Evolutionary conservation across 2,888 invertebrate species (phyloP).

Genomic region (Panorpa germanica): DNA sequence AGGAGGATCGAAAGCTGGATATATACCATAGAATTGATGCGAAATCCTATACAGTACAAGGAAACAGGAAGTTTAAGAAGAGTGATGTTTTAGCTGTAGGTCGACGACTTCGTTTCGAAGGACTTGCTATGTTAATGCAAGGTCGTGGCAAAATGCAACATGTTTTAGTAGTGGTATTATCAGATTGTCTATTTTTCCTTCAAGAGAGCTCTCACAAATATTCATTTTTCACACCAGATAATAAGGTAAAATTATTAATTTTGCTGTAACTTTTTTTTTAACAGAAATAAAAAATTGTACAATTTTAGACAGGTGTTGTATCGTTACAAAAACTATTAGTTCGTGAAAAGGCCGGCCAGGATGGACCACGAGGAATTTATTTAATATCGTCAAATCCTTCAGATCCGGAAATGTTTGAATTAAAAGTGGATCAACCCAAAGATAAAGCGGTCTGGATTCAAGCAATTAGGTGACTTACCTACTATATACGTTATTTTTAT

Average conservation of each 20-base stretch:
- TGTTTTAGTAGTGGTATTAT: conserved; percentile 73
- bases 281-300: conserved; percentile 8
- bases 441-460: conserved; percentile 84
- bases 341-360: conserved; percentile 84
- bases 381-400: conserved; percentile 81
- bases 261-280: conserved; percentile 1
- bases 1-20: conserved; percentile 74
- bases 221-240: conserved; percentile 82
- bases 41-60: conserved; percentile 71
- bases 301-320: conserved; percentile 68
- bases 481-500: background rate
- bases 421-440: conserved; percentile 72
- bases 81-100: conserved; percentile 73
- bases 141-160: conserved; percentile 81
- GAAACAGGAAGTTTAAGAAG: conserved; percentile 82
- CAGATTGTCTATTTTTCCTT: conserved; percentile 81
- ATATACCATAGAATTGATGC: conserved; percentile 86
- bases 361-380: conserved; percentile 75
- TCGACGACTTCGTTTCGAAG: conserved; percentile 72
- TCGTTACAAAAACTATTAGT: conserved; percentile 81
- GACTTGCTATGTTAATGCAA: conserved; percentile 75
- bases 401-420: conserved; percentile 92
- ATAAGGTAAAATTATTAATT: conserved; percentile 41
- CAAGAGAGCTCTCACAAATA: conserved; percentile 87
- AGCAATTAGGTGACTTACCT: conserved; percentile 42